Base-by-base conservation (phyloP, 2,888 invertebrate species). In the Archips crataeganus region DNA sequence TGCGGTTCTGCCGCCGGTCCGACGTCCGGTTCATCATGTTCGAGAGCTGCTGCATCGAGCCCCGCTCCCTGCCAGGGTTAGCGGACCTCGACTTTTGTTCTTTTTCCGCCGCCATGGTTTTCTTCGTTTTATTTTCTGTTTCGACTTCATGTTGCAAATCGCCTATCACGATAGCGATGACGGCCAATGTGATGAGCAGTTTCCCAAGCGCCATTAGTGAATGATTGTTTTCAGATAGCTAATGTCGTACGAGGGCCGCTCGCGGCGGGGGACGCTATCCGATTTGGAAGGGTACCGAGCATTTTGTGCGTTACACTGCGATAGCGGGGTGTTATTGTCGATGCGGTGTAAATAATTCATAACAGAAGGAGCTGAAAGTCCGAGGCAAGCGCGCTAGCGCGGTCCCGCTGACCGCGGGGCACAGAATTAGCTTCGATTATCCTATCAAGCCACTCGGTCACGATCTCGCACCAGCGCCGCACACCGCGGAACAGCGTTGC, bases 61-160 rank as follows among this genome's bases (percentile, higher is more conserved):
- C 90, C 5, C 84, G 82, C 49, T 90, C 87, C 6, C 85, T 84
- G 0, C 85, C 87, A 0, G 91, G 89, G 66, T 80, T 86, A 0
- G 92, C 91, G 0, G 90, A 90, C 11, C 92, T 80, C 3, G 87
- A 79, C 32, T 83, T 86, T 72, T 87, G 87, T 70, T 89, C 91
- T 76, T 87, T 93, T 90, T 93, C 91, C 92, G 90, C 71, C 93
- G 86, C 94, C 94, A 93, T 0, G 92, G 94, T 79, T 85, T 92
- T 88, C 85, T 87, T 82, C 85, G 85, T 81, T 88, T 93, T 90
- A 86, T 85, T 83, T 84, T 90, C 86, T 84, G 90, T 84, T 85
- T 91, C 76, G 84, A 88, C 79, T 85, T 93, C 93, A 90, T 94
- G 78, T 9, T 80, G 75, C 76, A 79, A 80, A 77, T 86, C 88